Evolutionary conservation across 2,888 invertebrate species (phyloP), one percentile per base, ranked within the genome.

Genomic region (Drosophila infuscata): DNA sequence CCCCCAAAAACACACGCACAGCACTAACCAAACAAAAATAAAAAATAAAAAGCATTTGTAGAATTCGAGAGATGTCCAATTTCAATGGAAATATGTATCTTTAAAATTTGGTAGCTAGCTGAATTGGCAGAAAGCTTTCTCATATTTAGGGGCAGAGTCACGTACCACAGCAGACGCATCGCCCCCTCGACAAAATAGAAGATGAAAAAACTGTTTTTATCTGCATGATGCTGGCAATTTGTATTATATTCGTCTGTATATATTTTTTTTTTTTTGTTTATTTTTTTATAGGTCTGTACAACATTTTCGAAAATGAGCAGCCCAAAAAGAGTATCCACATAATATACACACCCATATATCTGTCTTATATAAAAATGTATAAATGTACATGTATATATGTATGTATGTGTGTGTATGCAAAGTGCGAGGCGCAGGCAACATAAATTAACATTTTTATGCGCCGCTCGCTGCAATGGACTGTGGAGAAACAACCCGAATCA

Each of bases 361-460:
- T 52, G 33, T 48, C 63, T 20, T 76, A 33, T 65, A 58, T 41
- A 59, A 43, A 59, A 43, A 61, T 59, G 49, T 48, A 56, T 43
- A 63, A 29, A 59, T 49, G 35, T 60, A 65, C 32, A 53, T 43
- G 32, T 51, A 51, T 8, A 2, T 20, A 9, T 38, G 20, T 20
- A n/a, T 43, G 20, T 46, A 9, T 41, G 43, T 38, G 17, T 46
- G 46, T 79, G 53, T 70, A 89, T 89, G 83, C 85, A 84, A 89
- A 82, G 74, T 71, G 73, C 67, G 76, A 86, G 84, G 87, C 89
- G 79, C 87, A 79, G 74, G 49, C 74, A 68, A 88, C 85, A 89
- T 86, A 89, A 86, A 86, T 86, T 86, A 89, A 89, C 85, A 89
- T 86, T 86, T 86, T 86, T 88, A 86, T 86, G 80, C 88, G 88